phyloP scores from a whole-genome alignment of 2,113 vertebrate species.

The Dromaius novaehollandiae region DNA sequence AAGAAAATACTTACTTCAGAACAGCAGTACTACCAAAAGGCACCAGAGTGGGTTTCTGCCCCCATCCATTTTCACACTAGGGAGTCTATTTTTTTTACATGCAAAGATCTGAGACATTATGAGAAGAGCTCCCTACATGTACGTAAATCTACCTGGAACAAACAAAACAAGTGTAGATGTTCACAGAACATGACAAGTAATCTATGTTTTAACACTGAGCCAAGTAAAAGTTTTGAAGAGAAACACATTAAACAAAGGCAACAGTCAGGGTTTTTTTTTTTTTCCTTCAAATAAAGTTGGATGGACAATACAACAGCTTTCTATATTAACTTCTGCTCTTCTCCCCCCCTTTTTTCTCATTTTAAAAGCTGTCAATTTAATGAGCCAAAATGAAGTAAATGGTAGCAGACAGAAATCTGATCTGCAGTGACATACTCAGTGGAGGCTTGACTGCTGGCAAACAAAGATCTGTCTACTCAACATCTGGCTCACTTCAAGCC shows the following conservation, averaged over 20 bases:
- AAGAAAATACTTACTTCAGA: neutral
- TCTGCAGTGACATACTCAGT: neutral
- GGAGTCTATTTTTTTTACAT: rapidly evolving
- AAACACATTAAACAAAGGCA: neutral
- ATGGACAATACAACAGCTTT: neutral
- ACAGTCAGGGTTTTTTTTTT: neutral
- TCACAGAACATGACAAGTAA: neutral
- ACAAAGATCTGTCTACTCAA: conserved; percentile 9
- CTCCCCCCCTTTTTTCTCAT: neutral
- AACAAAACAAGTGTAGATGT: neutral
- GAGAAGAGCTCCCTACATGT: neutral
- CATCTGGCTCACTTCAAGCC: neutral
- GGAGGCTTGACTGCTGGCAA: conserved; percentile 15
- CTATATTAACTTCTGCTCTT: neutral
- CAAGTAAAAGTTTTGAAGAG: neutral
- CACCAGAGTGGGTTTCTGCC: neutral
- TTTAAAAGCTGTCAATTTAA: conserved; percentile 29
- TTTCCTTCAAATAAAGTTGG: neutral
- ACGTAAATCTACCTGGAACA: neutral
- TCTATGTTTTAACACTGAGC: neutral
- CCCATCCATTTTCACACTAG: neutral
- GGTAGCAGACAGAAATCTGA: neutral
- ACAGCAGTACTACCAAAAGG: neutral
- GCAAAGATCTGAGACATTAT: neutral
- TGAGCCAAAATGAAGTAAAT: conserved; percentile 16